Evolutionary conservation across 2,888 invertebrate species (phyloP), one percentile per base, ranked within the genome.

Genomic region (Drosophila infuscata): DNA sequence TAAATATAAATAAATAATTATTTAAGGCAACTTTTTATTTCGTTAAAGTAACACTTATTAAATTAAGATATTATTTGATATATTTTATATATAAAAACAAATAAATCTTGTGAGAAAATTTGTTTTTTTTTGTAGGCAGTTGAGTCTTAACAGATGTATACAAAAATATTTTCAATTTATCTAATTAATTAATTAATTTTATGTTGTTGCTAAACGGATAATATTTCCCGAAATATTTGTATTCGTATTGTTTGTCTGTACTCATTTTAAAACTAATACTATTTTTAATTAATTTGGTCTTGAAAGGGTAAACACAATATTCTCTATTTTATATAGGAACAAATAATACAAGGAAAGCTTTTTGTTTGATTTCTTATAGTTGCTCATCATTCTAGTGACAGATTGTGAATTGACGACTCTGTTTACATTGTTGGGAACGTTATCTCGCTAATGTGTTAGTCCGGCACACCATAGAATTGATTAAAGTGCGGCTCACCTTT

Each of bases 401-500:
- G 32, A 43, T 51, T 54, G 9, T 25, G 9, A 65, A 51, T 65
- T 33, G 62, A 53, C 30, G 29, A 56, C 30, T 36, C 11, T 56
- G 36, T 49, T 43, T 36, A 59, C 52, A 46, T 36, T 29, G 48
- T 48, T 38, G 49, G 20, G 11, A 32, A 68, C 38, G 38, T 38
- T 51, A 48, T 38, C 48, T 30, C 9, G 36, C n/a, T 30, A 59
- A 63, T 69, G 67, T 59, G 63, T 61, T 49, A 66, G 30, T 68
- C 57, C 57, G 66, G 59, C 81, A 81, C 70, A 57, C 62, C 62
- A 83, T 89, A 73, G 83, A 86, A 70, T 77, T 71, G 81, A 87
- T 81, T 75, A 87, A 70, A 58, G 33, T 32, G 32, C 43, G 64
- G 12, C 64, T 30, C 69, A 69, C 51, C 67, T 74, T 68, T 25